Evolutionary conservation across 2,113 vertebrate species (phyloP), one percentile per base, ranked within the genome.

Genomic region (Lanius ludovicianus): DNA sequence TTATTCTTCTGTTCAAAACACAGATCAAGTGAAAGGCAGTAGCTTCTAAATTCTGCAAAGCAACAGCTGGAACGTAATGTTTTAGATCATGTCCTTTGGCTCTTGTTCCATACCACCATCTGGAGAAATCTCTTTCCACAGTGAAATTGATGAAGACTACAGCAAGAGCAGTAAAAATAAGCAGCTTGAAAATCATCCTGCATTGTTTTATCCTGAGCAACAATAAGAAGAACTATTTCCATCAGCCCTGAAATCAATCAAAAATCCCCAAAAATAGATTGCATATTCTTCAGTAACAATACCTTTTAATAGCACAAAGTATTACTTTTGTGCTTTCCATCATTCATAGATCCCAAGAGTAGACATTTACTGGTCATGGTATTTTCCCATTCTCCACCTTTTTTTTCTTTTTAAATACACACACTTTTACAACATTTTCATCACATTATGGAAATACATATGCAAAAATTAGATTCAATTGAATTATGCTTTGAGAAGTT

Each of bases 31-130:
- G 31, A 69, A 80, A 95, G 59, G 82, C 68, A 76, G 92, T 80
- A 94, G 88, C 75, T 90, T 76, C 70, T 42, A 80, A 64, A 83
- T 62, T 65, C 82, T 92, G 49, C 0, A 2, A 79, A 80, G 67
- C 75, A 95, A 90, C 96, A 97, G 90, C 92, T 97, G 92, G 88
- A 94, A 95, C 25, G 3, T 46, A 92, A 85, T 63, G 0, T 64
- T 96, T 91, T 53, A 94, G 88, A 95, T 88, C 85, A 46, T 76
- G 90, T 95, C 95, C 95, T 96, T 93, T 95, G 93, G 96, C 92
- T 96, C 74, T 52, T 64, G 60, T 82, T 97, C 82, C 90, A 94
- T 80, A 92, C 67, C 82, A 93, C 94, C 95, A 97, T 95, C 92
- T 97, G 95, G 95, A 97, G 75, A 95, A 95, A 83, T 47, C 53